Conservation (phyloP, 2,113 vertebrate species). For the Neopipo cinnamomea region DNA sequence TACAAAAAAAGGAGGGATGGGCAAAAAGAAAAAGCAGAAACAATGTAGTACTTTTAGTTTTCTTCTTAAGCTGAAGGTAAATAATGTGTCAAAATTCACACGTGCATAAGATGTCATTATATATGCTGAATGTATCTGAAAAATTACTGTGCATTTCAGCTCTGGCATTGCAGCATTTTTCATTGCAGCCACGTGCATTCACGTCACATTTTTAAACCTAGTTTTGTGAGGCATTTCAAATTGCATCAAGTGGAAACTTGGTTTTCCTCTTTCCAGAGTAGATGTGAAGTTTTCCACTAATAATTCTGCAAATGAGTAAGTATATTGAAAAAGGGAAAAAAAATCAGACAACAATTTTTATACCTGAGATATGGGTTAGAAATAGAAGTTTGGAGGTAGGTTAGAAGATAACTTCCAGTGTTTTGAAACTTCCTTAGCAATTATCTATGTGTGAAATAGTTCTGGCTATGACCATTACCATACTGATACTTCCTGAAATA, state of each 20-base stretch:
- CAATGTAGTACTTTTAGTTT: background rate
- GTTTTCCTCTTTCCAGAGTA: background rate
- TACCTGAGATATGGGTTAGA: background rate
- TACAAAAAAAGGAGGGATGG: fast-evolving
- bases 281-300: background rate
- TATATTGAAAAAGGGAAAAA: background rate
- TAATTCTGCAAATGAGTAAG: background rate
- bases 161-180: background rate
- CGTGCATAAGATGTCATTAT: background rate
- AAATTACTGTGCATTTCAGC: background rate
- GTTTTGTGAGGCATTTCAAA: background rate
- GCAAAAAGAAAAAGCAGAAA: background rate
- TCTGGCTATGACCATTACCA: background rate
- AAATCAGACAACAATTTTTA: background rate
- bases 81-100: background rate
- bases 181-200: background rate
- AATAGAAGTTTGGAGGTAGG: background rate
- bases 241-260: background rate
- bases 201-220: background rate
- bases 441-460: background rate
- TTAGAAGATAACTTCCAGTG: background rate
- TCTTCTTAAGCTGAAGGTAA: background rate
- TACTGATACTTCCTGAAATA: background rate
- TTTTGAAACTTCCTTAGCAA: conserved; percentile 4
- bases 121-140: background rate